Evolutionary conservation across 2,797 vertebrate genomes (phyloP).

Genomic region (Somateria mollissima): DNA sequence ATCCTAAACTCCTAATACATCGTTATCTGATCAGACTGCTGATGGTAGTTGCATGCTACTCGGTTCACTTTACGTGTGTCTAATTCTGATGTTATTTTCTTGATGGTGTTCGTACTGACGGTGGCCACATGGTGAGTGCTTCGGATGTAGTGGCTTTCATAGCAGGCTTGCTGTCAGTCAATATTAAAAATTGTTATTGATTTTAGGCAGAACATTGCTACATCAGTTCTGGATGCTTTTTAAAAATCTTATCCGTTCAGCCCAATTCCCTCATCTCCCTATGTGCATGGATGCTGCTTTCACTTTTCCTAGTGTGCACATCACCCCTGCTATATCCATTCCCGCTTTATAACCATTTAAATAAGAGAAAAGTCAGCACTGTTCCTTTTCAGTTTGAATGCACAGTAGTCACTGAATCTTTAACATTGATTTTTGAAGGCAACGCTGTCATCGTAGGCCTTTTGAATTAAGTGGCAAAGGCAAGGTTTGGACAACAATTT

Average conservation of each 20-base stretch:
- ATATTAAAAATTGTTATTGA: neutral
- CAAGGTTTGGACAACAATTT: neutral
- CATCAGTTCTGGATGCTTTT: neutral
- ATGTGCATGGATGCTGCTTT: neutral
- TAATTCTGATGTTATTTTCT: neutral
- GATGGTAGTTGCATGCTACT: neutral
- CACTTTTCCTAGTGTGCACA: neutral
- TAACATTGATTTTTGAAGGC: neutral
- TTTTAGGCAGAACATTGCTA: neutral
- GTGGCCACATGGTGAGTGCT: neutral
- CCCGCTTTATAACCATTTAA: neutral
- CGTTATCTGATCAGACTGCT: neutral
- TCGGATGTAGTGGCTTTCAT: neutral
- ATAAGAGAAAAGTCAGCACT: neutral
- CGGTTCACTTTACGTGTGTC: neutral
- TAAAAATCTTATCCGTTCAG: neutral
- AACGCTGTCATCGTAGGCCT: neutral
- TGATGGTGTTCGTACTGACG: neutral
- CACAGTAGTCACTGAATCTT: neutral
- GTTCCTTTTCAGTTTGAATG: neutral
- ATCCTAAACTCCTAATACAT: neutral
- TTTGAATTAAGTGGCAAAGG: neutral
- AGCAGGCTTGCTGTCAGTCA: neutral
- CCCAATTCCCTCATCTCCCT: neutral
- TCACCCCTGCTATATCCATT: neutral